These are phyloP conservation scores for Leucoptera coffeella DNA, from an alignment of 2,888 invertebrate genomes.

Conservation along the genomic window DNA sequence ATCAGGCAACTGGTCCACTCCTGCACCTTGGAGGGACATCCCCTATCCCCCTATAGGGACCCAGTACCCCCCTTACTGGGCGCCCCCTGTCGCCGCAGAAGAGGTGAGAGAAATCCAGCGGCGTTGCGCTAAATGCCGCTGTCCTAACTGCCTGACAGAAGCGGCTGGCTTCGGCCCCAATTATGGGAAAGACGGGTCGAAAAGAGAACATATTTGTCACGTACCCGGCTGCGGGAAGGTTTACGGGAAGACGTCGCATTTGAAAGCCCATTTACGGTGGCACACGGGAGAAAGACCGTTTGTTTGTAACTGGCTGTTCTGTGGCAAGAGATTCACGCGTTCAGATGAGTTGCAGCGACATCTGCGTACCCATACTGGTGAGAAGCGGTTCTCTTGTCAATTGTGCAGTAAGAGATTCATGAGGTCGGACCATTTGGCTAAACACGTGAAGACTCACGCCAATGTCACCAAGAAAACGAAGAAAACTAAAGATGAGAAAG, in stretches of 20 bases:
- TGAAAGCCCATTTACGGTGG: slow-evolving; percentile 90
- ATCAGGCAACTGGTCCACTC: slow-evolving; percentile 27
- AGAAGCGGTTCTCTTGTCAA: slow-evolving; percentile 81
- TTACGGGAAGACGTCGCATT: slow-evolving; percentile 90
- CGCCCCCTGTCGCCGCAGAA: slow-evolving; percentile 31
- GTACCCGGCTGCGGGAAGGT: slow-evolving; percentile 81
- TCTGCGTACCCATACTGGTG: slow-evolving; percentile 82
- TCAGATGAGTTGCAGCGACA: slow-evolving; percentile 90
- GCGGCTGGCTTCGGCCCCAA: slow-evolving; percentile 70
- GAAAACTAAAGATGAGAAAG: slow-evolving; percentile 28
- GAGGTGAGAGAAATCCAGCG: slow-evolving; percentile 56
- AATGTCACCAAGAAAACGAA: slow-evolving; percentile 52
- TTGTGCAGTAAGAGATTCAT: slow-evolving; percentile 88
- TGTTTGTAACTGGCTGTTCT: slow-evolving; percentile 82
- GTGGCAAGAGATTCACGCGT: slow-evolving; percentile 86
- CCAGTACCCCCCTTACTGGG: slow-evolving; percentile 43
- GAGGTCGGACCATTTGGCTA: slow-evolving; percentile 89
- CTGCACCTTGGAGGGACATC: slow-evolving; percentile 32
- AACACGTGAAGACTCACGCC: slow-evolving; percentile 86
- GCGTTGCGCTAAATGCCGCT: slow-evolving; percentile 70
- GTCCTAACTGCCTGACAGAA: slow-evolving; percentile 75
- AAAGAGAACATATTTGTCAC: slow-evolving; percentile 80
- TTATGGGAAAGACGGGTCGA: slow-evolving; percentile 67
- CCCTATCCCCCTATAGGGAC: slow-evolving; percentile 42
- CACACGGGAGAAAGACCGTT: slow-evolving; percentile 91